Evolutionary conservation across 2,888 invertebrate genomes (phyloP).

Genomic region (Lasius platythorax): DNA sequence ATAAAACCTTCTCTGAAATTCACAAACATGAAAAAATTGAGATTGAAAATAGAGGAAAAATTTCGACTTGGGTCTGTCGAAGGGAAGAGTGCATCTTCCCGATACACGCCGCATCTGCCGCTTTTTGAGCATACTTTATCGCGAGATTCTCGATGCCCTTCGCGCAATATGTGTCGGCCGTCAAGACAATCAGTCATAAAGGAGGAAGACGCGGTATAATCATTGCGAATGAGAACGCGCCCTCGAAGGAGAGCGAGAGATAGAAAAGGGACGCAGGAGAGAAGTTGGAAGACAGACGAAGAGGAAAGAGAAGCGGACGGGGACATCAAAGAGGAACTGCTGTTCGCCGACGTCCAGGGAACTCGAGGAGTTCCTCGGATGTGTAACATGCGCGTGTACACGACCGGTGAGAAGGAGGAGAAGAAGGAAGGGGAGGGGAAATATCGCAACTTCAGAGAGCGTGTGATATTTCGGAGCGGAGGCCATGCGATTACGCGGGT

Average conservation of each 20-base stretch:
- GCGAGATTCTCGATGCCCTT: constrained; percentile 56
- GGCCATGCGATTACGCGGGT: constrained; percentile 54
- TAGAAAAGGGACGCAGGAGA: not conserved
- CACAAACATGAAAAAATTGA: not conserved
- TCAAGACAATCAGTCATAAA: constrained; percentile 70
- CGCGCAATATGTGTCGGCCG: constrained; percentile 65
- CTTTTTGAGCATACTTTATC: constrained; percentile 58
- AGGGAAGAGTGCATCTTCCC: not conserved
- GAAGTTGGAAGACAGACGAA: constrained; percentile 37
- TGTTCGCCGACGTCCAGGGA: constrained; percentile 52
- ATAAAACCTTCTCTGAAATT: not conserved
- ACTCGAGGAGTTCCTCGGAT: constrained; percentile 43
- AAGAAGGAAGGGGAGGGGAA: not conserved
- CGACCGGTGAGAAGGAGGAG: constrained; percentile 14
- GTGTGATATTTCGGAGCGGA: constrained; percentile 63
- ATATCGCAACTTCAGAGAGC: constrained; percentile 57
- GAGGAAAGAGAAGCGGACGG: constrained; percentile 35
- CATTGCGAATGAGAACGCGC: constrained; percentile 67
- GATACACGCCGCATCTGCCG: not conserved
- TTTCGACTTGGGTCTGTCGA: not conserved
- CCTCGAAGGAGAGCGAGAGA: not conserved
- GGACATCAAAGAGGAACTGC: constrained; percentile 48
- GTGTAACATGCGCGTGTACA: constrained; percentile 22
- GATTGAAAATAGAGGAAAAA: not conserved
- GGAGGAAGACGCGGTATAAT: constrained; percentile 67